Base-by-base conservation (phyloP, 2,113 vertebrate genomes). In the Butorides virescens region DNA sequence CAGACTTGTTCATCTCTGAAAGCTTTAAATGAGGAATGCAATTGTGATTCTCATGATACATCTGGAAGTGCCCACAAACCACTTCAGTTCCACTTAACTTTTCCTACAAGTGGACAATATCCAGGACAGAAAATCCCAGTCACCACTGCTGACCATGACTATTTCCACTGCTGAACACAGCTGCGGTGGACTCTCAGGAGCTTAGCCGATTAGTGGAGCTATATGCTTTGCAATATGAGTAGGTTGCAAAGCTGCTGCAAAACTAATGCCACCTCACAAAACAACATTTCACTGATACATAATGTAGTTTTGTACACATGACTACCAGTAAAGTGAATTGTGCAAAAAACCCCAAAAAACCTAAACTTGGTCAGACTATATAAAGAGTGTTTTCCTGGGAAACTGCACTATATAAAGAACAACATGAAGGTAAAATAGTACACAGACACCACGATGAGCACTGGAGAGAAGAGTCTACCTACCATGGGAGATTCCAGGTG, bases 301-400 rank as follows among this genome's bases (percentile, higher is more conserved):
- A 30, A 72, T 7, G 16, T 18, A 78, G n/a, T 15, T 68, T 16
- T 4, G 13, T 47, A 39, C 0, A 0, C 10, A 23, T 1, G 3
- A 42, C 15, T 50, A 11, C 8, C n/a, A 23, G 25, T 20, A 75
- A 87, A 67, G 52, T 17, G 5, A 80, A 80, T 27, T 77, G 15
- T 49, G 13, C 15, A 42, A 42, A 42, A 42, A 42, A 18, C 0
- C 2, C 14, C 7, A 42, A 42, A 42, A 42, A 18, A 0, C 2
- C 14, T 6, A 42, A 50, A 10, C 1, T 27, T 34, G 7, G n/a
- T 68, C 58, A 52, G 26, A n/a, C 14, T 42, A 72, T 16, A 49
- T 13, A 42, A 68, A 10, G 8, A 29, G 10, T 44, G 7, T 29
- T 91, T 56, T 49, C 16, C 39, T 16, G 15, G 61, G 74, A 91